A percentile compares a stretch with the other conserved stretches of the same genome.
Evolutionary conservation across 2,113 vertebrate genomes (phyloP).

Genomic region (Protomyctophum bolini): DNA sequence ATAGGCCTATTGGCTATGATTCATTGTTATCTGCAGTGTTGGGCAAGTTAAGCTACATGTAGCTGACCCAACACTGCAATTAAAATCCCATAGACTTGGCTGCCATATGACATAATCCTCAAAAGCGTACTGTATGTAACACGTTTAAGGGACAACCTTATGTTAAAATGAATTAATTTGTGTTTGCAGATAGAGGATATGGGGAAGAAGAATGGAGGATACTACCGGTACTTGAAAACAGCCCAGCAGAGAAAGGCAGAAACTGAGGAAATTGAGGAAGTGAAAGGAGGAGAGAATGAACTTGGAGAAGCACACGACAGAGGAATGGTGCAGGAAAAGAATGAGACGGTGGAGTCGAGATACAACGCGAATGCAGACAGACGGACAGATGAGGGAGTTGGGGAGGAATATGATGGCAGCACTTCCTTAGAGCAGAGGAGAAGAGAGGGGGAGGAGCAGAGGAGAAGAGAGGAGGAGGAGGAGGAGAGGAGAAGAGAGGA

Average conservation of each 20-base stretch:
- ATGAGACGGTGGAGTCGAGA: background rate
- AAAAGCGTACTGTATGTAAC: background rate
- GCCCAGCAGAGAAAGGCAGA: constrained; percentile 15
- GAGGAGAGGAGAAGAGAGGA: constrained; percentile 7
- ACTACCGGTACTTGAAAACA: constrained; percentile 42
- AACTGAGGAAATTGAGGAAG: constrained; percentile 34
- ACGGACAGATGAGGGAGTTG: background rate
- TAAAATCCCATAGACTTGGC: background rate
- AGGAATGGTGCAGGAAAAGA: constrained; percentile 35
- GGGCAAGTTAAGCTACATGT: too few relatives aligned
- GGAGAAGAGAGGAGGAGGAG: constrained; percentile 10
- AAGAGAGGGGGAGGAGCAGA: constrained; percentile 11
- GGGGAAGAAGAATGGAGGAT: constrained; percentile 55
- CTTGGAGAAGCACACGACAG: constrained; percentile 45
- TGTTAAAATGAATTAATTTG: background rate
- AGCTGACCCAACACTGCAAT: background rate
- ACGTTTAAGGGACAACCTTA: background rate
- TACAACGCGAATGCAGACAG: constrained; percentile 3
- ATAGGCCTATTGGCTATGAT: too few relatives aligned
- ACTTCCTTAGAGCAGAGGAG: constrained; percentile 4
- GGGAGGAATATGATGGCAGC: constrained; percentile 18
- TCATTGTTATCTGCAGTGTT: too few relatives aligned
- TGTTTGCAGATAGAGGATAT: constrained; percentile 69
- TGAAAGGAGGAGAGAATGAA: constrained; percentile 32
- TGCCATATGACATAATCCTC: background rate